A percentile compares a stretch with the other conserved stretches of the same genome.
Conservation (phyloP, 2,797 vertebrate genomes). For the Hydrophis major region DNA sequence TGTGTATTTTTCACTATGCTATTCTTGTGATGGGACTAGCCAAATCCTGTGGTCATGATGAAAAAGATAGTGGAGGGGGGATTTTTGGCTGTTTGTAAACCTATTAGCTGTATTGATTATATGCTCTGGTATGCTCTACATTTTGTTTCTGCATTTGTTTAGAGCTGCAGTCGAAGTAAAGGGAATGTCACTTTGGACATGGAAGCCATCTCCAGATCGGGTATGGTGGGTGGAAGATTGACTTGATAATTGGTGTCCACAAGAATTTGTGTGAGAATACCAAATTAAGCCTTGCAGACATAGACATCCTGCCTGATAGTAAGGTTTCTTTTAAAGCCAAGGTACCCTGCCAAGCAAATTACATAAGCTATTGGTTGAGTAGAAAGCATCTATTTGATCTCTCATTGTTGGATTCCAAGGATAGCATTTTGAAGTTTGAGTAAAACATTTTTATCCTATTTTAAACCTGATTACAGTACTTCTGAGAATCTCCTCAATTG, state of each 20-base stretch:
- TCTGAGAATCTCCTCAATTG: background rate
- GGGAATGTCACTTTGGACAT: background rate
- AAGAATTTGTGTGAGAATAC: constrained; percentile 35
- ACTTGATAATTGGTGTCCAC: background rate
- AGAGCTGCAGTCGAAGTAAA: background rate
- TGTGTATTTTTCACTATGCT: background rate
- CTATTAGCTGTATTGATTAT: background rate
- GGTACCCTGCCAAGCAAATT: background rate
- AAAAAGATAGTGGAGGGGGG: background rate
- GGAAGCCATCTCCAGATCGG: background rate
- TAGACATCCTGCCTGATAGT: background rate
- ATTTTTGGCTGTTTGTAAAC: background rate
- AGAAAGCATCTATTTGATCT: background rate
- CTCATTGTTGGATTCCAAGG: background rate
- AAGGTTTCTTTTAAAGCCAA: background rate
- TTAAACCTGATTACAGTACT: background rate
- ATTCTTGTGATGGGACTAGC: background rate
- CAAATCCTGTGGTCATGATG: background rate
- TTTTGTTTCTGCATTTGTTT: background rate
- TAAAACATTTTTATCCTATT: background rate
- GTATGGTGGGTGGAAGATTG: background rate
- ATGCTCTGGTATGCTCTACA: background rate
- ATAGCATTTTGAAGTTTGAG: background rate
- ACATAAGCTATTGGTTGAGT: background rate
- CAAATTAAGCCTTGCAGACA: accelerated